phyloP scores from a whole-genome alignment of 2,797 vertebrate species.

The Pelobates cultripes region DNA sequence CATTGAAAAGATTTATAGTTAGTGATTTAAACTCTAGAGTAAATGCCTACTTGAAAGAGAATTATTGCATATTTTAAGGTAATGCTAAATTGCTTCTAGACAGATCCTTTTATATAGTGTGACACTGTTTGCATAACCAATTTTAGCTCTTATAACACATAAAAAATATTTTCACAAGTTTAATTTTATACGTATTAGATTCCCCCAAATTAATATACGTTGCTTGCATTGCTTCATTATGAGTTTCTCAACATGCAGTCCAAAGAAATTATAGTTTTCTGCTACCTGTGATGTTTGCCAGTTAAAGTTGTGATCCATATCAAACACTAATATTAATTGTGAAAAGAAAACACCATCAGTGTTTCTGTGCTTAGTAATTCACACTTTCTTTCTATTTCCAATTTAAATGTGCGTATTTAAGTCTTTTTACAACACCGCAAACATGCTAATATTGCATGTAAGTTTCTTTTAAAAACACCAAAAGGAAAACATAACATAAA shows the following conservation, averaged over 20 bases:
- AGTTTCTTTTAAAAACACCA: too few species aligned
- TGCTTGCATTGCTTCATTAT: constrained; percentile 1
- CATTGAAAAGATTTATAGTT: constrained; percentile 25
- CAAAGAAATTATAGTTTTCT: constrained; percentile 1
- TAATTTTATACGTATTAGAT: constrained; percentile 20
- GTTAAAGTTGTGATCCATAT: constrained; percentile 25
- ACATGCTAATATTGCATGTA: too few species aligned
- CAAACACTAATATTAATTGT: constrained; percentile 5
- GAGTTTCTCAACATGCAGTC: constrained; percentile 7
- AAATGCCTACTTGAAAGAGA: constrained; percentile 39
- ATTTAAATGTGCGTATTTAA: not conserved
- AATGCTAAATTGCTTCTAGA: constrained; percentile 24
- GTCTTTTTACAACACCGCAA: too few species aligned
- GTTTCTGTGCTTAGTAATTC: not conserved
- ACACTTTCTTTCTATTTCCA: not conserved
- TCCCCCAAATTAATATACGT: constrained; percentile 14
- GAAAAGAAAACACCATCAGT: constrained; percentile 14
- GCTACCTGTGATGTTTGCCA: constrained; percentile 28
- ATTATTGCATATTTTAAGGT: constrained; percentile 31
- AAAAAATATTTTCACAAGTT: constrained; percentile 9
- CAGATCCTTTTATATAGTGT: constrained; percentile 9
- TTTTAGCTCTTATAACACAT: constrained; percentile 10
- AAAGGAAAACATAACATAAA: too few species aligned
- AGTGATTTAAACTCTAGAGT: constrained; percentile 30
- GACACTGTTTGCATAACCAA: constrained; percentile 10